Conservation (phyloP, 2,797 vertebrate genomes). For the Anguilla megastoma region DNA sequence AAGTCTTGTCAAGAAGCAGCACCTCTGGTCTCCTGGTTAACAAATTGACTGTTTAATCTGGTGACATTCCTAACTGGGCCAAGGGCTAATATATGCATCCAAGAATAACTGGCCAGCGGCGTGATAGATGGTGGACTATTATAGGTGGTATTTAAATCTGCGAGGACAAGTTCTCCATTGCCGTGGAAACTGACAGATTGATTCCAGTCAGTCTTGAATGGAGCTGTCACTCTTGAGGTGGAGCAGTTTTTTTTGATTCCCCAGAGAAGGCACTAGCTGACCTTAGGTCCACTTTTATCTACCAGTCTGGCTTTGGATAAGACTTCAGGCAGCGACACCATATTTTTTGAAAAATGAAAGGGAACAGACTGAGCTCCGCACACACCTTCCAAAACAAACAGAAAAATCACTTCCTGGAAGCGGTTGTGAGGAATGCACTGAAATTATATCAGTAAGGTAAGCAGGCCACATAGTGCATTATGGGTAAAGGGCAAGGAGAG, state of each 20-base stretch:
- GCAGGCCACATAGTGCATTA: neutral
- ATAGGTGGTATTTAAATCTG: constrained; percentile 65
- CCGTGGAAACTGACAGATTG: constrained; percentile 56
- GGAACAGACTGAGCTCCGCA: neutral
- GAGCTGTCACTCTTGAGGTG: constrained; percentile 54
- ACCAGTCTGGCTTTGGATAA: neutral
- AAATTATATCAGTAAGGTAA: neutral
- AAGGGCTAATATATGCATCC: constrained; percentile 70
- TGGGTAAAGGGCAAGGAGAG: neutral
- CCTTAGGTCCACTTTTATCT: neutral
- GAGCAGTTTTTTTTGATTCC: constrained; percentile 46
- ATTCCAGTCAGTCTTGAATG: constrained; percentile 54
- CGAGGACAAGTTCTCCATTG: constrained; percentile 55
- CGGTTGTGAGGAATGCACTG: neutral
- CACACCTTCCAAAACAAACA: neutral
- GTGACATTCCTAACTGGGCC: constrained; percentile 70
- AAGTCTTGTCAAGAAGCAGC: constrained; percentile 60
- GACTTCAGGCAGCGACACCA: neutral
- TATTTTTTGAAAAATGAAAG: neutral
- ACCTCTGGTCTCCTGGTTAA: constrained; percentile 59
- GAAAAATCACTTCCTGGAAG: neutral
- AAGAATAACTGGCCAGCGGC: constrained; percentile 57
- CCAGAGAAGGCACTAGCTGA: neutral
- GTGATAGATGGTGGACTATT: constrained; percentile 65
- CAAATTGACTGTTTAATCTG: constrained; percentile 70